phyloP scores from a whole-genome alignment of 2,113 vertebrate genomes.

The Amphiprion percula region DNA sequence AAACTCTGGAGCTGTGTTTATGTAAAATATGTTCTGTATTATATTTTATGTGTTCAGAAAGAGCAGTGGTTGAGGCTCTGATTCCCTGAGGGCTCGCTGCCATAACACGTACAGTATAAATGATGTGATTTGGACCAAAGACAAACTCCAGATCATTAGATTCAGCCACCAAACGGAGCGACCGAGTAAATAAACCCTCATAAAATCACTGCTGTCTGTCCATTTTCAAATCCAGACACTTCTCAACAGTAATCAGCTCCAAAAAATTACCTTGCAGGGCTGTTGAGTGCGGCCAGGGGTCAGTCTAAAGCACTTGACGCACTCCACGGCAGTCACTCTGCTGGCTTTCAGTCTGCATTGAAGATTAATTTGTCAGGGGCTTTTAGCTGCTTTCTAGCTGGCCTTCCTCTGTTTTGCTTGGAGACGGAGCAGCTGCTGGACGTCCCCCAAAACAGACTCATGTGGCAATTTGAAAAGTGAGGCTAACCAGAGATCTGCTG shows the following conservation, averaged over 20 bases:
- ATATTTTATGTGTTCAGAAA: not conserved
- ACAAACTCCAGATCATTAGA: not conserved
- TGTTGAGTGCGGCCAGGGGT: conserved; percentile 10
- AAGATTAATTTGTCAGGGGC: conserved; percentile 73
- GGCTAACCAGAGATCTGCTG: conserved; percentile 57
- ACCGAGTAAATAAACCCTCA: too few species aligned
- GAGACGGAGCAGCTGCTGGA: conserved; percentile 55
- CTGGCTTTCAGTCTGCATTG: conserved; percentile 63
- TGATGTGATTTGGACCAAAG: not conserved
- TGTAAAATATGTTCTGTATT: not conserved
- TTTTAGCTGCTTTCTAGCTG: conserved; percentile 56
- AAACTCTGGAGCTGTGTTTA: not conserved
- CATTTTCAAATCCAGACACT: not conserved
- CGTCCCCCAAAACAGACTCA: conserved; percentile 62
- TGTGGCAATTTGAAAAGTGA: conserved; percentile 61
- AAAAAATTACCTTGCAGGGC: conserved; percentile 12
- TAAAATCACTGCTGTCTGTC: too few species aligned
- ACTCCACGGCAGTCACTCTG: conserved; percentile 36
- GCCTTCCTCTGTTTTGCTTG: conserved; percentile 62
- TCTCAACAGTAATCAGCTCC: not conserved
- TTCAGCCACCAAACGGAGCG: not conserved
- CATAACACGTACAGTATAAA: not conserved
- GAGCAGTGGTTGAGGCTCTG: not conserved
- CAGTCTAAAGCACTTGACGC: not conserved
- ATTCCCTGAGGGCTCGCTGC: not conserved